Base-by-base conservation (phyloP, 1,140 invertebrate species). In the Zaprionus inermis region DNA sequence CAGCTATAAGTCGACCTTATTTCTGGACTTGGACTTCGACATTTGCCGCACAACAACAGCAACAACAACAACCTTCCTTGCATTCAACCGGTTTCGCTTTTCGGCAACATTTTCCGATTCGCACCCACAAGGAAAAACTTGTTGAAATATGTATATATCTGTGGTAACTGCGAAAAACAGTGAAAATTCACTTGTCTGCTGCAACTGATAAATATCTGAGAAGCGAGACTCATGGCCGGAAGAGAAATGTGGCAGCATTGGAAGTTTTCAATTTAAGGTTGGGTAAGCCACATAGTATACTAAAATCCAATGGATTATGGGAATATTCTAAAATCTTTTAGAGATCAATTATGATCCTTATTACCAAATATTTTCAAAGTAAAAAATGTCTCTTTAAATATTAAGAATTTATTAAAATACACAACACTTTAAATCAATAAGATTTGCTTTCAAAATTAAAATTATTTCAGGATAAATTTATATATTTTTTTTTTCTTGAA, bases 11-110 rank as follows among this genome's bases (percentile, higher is more conserved):
- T 58, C 74, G 68, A 69, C 80, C 69, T 81, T 78, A 82, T 88
- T 82, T 79, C 56, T 76, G 63, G 52, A 76, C 72, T 77, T 77
- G 59, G 65, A 72, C 72, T 81, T 78, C 78, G 78, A 85, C 81
- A 85, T 85, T 85, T 81, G 78, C 66, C 76, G 51, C 49, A 57
- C 56, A 51, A 58, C 67, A 63, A 69, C 44, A 61, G 36, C 49
- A 20, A 14, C 30, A 51, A 18, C 32, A n/a, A 44, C 30, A 46
- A 56, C 38, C 38, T 44, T 44, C 38, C 44, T 22, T 49, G 44
- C 44, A 24, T 28, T 14, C 38, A 75, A 64, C 60, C 61, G 72
- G 68, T 80, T 84, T 68, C 44, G 67, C 46, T 64, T 61, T 78
- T 83, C 30, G 54, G 58, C 77, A 77, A 71, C 51, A 41, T 32